A percentile compares a stretch with the other conserved stretches of the same genome.
These are phyloP conservation scores for Pseudomyrmex dendroicus DNA, from an alignment of 1,140 invertebrate species.

Conservation along the genomic window DNA sequence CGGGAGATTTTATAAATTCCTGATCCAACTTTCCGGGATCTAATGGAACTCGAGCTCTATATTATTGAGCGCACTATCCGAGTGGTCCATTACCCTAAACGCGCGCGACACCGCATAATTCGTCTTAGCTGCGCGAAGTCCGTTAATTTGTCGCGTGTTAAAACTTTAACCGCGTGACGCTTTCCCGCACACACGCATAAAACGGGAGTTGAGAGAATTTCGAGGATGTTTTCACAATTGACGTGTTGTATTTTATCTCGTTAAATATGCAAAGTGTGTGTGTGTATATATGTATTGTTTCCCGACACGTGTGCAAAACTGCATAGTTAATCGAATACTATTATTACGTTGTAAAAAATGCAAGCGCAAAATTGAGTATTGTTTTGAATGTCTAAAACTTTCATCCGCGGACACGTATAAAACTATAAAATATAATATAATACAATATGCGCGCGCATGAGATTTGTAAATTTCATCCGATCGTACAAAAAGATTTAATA, in stretches of 20 bases:
- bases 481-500: conserved; percentile 21
- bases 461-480: neutral
- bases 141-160: neutral
- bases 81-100: conserved; percentile 60
- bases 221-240: neutral
- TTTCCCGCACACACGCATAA: neutral
- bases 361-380: too few relatives aligned
- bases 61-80: conserved; percentile 43
- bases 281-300: too few relatives aligned
- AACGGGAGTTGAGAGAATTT: neutral
- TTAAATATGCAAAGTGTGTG: too few relatives aligned
- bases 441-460: too few relatives aligned
- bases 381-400: too few relatives aligned
- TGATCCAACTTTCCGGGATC: conserved; percentile 48
- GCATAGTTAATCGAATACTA: too few relatives aligned
- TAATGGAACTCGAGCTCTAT: conserved; percentile 52
- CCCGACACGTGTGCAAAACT: too few relatives aligned
- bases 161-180: neutral
- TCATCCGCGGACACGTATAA: too few relatives aligned
- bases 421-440: too few relatives aligned
- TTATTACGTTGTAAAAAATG: too few relatives aligned
- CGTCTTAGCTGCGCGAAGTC: neutral
- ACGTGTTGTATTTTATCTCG: too few relatives aligned
- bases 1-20: conserved; percentile 35
- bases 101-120: conserved; percentile 16